Evolutionary conservation across 1,140 invertebrate species (phyloP).

Genomic region (Littorina saxatilis): DNA sequence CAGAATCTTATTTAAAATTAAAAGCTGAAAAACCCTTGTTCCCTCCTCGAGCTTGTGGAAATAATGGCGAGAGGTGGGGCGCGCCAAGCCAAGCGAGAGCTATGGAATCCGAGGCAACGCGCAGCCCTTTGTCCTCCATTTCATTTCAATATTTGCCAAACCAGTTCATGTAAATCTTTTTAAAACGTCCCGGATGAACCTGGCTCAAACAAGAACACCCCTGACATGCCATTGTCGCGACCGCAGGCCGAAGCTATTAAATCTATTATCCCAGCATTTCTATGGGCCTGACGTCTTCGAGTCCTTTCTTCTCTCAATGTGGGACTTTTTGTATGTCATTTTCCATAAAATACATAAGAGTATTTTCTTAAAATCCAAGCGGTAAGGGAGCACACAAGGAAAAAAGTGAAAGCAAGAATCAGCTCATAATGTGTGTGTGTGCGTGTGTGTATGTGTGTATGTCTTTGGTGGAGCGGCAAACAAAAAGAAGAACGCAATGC

Average conservation of each 20-base stretch:
- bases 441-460: too few species aligned
- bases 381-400: too few species aligned
- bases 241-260: slow-evolving; percentile 24
- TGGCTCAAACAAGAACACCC: background rate
- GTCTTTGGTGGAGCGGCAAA: too few species aligned
- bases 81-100: background rate
- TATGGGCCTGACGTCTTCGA: background rate
- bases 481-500: too few species aligned
- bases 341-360: slow-evolving; percentile 10
- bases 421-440: too few species aligned
- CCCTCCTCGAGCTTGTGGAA: background rate
- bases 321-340: slow-evolving; percentile 4
- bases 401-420: too few species aligned
- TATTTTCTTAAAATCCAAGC: slow-evolving; percentile 10
- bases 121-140: slow-evolving; percentile 6
- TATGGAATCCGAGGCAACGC: too few species aligned
- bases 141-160: slow-evolving; percentile 41
- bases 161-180: slow-evolving; percentile 40
- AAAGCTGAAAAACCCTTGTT: background rate
- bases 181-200: slow-evolving; percentile 33
- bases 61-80: background rate
- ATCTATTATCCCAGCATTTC: slow-evolving; percentile 30
- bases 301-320: slow-evolving; percentile 17
- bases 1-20: too few species aligned
- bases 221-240: slow-evolving; percentile 19